Evolutionary conservation across 2,113 vertebrate genomes (phyloP).

Genomic region (Otolemur garnettii): DNA sequence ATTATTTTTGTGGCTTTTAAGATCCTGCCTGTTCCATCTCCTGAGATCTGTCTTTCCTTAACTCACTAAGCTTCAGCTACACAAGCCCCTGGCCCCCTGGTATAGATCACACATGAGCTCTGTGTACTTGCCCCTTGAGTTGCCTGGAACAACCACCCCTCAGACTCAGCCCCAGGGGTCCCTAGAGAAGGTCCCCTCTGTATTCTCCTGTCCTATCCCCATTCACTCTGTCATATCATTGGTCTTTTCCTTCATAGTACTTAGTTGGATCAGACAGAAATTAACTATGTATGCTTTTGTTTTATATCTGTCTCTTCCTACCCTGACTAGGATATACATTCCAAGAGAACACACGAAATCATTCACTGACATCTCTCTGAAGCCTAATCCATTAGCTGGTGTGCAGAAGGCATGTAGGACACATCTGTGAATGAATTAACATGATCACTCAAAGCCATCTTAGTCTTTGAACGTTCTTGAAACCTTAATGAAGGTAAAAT

Average conservation of each 20-base stretch:
- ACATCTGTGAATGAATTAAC: not conserved
- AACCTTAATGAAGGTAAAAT: not conserved
- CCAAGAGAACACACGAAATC: not conserved
- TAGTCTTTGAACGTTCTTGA: slow-evolving; percentile 21
- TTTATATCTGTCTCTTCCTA: not conserved
- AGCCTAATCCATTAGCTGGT: not conserved
- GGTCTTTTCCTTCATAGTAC: not conserved
- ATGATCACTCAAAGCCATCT: not conserved
- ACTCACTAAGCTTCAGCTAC: not conserved
- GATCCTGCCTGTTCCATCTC: not conserved
- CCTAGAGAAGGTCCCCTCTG: too few relatives aligned
- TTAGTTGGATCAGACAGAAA: not conserved
- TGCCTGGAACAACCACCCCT: too few relatives aligned
- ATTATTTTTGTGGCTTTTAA: not conserved
- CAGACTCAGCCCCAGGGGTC: not conserved
- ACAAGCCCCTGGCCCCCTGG: not conserved
- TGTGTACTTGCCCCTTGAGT: not conserved
- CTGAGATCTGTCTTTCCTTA: not conserved
- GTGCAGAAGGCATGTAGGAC: not conserved
- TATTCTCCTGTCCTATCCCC: accelerated
- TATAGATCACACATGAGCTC: not conserved
- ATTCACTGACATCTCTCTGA: not conserved
- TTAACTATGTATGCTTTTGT: not conserved
- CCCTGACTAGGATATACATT: not conserved
- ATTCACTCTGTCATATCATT: not conserved